These are phyloP conservation scores for Chrysogorgia sp. DNA, from an alignment of 92 coral and sea anemone genomes.

Conservation along the genomic window DNA sequence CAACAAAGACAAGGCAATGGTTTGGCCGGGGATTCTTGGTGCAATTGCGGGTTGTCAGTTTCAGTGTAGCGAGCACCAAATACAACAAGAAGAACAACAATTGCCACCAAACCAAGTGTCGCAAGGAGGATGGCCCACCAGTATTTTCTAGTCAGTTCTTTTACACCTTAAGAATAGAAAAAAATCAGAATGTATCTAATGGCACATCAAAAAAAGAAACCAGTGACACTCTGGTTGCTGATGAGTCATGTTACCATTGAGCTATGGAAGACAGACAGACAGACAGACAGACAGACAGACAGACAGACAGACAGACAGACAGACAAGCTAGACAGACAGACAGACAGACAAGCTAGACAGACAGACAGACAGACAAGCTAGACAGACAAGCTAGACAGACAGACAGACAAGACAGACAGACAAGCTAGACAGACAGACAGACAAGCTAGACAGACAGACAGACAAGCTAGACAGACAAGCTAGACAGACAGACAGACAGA, in stretches of 20 bases:
- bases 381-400: no score
- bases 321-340: no score
- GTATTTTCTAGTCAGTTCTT: conserved; percentile 75
- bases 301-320: neutral
- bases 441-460: no score
- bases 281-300: conserved; percentile 1
- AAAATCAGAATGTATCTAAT: neutral
- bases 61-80: conserved; percentile 40
- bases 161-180: conserved; percentile 66
- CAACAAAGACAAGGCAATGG: conserved; percentile 26
- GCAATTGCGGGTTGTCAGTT: conserved; percentile 17
- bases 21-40: conserved; percentile 9
- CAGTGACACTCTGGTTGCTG: neutral
- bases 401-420: no score
- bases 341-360: no score
- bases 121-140: conserved; percentile 98
- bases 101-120: conserved; percentile 63
- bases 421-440: no score
- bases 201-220: neutral
- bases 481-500: no score
- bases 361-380: no score
- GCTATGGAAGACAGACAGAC: neutral
- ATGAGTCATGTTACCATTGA: no score
- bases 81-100: conserved; percentile 62
- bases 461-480: no score